Percentiles rank a stretch among this genome's conserved stretches.
Conservation (phyloP, 2,888 invertebrate species). For the Archips crataeganus region DNA sequence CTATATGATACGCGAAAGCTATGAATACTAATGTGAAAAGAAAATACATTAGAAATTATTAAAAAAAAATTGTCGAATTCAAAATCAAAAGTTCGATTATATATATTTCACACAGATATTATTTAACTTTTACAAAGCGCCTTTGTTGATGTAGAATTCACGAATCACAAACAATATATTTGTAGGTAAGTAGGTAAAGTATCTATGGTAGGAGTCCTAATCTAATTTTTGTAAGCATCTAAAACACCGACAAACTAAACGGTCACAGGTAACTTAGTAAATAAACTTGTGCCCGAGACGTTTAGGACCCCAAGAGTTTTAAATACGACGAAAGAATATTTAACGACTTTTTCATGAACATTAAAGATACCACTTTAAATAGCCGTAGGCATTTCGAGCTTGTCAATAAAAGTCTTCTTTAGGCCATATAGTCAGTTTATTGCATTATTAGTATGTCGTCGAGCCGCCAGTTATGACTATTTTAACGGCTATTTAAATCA, state of each 20-base stretch:
- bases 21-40: neutral
- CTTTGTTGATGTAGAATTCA: too few relatives aligned
- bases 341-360: constrained; percentile 42
- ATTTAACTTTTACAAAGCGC: too few relatives aligned
- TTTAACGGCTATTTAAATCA: constrained; percentile 73
- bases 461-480: constrained; percentile 63
- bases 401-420: constrained; percentile 59
- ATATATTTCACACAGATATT: too few relatives aligned
- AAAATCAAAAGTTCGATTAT: too few relatives aligned
- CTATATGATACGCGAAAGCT: neutral
- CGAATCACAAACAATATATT: neutral
- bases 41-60: neutral
- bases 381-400: constrained; percentile 45
- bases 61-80: neutral
- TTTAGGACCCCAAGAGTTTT: constrained; percentile 25
- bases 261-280: constrained; percentile 34
- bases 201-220: constrained; percentile 9
- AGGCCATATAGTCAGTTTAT: constrained; percentile 64
- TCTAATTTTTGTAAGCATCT: constrained; percentile 23
- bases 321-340: constrained; percentile 39
- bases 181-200: neutral
- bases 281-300: constrained; percentile 35
- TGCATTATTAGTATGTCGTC: constrained; percentile 72
- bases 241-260: constrained; percentile 34
- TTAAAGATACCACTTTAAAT: constrained; percentile 41